These are phyloP conservation scores for Brevipalpus yothersi DNA, from an alignment of 1,140 invertebrate species.

Conservation along the genomic window DNA sequence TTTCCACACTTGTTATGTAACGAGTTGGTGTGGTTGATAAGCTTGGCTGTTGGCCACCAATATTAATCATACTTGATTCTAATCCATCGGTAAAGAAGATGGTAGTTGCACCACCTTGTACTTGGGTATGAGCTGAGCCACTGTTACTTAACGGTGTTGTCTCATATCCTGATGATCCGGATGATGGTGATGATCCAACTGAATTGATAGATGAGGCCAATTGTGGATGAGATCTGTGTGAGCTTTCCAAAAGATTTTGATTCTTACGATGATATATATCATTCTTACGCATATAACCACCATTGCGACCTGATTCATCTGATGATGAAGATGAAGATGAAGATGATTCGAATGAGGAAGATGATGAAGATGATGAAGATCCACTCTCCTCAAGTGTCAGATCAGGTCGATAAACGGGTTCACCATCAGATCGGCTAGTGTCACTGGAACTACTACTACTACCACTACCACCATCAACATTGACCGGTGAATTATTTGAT, in stretches of 20 bases:
- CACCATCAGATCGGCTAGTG: neutral
- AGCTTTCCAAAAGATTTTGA: neutral
- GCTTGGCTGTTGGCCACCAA: neutral
- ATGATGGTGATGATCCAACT: neutral
- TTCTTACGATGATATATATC: neutral
- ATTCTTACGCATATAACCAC: neutral
- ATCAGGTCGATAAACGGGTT: neutral
- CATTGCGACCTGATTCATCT: neutral
- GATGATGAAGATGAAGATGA: neutral
- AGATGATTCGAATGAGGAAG: neutral
- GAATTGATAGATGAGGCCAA: neutral
- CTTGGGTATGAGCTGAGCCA: neutral
- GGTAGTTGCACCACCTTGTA: neutral
- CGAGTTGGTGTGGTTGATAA: constrained; percentile 2
- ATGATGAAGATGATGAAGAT: neutral
- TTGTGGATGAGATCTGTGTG: neutral
- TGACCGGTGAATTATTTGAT: no score
- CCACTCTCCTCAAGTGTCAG: neutral
- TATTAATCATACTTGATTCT: neutral
- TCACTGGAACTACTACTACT: no score
- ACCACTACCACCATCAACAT: no score
- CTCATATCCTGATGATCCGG: neutral
- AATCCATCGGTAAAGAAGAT: constrained; percentile 7
- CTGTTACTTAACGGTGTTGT: neutral
- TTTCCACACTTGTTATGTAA: constrained; percentile 14